Evolutionary conservation across 2,113 vertebrate species (phyloP), one percentile per base, ranked within the genome.

Genomic region (Pionites leucogaster): DNA sequence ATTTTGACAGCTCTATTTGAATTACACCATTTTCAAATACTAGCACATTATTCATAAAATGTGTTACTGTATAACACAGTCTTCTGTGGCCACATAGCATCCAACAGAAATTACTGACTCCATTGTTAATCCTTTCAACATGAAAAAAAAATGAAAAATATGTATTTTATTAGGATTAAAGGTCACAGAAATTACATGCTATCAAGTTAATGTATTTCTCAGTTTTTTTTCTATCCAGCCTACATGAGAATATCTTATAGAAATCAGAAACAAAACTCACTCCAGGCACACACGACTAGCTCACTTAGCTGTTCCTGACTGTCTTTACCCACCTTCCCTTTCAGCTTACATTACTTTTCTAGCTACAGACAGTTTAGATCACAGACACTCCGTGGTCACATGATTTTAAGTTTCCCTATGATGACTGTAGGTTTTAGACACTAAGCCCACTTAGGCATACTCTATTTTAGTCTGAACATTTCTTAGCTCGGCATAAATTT

Each of bases 401-500:
- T 88, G 87, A 93, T 80, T 96, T 94, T 93, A 96, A 95, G 86
- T 44, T 97, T 93, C 52, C 64, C 57, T 86, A 53, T 75, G 95
- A 87, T 88, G 77, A 97, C 68, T 88, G 76, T 91, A 96, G 80
- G 72, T 81, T 91, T 95, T 88, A 86, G 83, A 86, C 80, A 94
- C 70, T 86, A 92, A 96, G 68, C 93, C 93, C 94, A 97, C 96
- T 87, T 97, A 97, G 64, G 90, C 97, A 97, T 93, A 97, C 96
- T 87, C 82, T 95, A 96, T 96, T 97, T 97, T 97, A 97, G 97
- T 97, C 94, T 94, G 92, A 97, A 97, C 95, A 95, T 97, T 97
- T 97, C 97, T 96, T 98, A 97, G 87, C 94, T 98, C 96, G 96
- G 97, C 97, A 98, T 98, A 98, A 97, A 98, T 98, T 98, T 98